A percentile compares a stretch with the other conserved stretches of the same genome.
These are phyloP conservation scores for Orthosia incerta DNA, from an alignment of 2,888 invertebrate species.

Conservation along the genomic window DNA sequence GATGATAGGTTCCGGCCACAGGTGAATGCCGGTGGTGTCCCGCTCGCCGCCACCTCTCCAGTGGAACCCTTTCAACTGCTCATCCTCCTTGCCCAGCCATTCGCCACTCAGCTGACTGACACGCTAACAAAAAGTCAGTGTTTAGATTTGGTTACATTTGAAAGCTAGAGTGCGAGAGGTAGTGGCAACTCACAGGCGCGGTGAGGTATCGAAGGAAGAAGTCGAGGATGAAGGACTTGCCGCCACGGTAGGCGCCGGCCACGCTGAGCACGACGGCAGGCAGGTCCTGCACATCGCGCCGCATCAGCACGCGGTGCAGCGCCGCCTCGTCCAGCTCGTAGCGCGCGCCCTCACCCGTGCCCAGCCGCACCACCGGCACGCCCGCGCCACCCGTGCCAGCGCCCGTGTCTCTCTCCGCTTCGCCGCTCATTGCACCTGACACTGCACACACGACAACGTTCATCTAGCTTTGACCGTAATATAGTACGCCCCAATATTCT, in stretches of 20 bases:
- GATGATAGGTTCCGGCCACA: conserved; percentile 97
- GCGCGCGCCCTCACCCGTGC: conserved; percentile 17
- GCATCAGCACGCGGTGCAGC: conserved; percentile 60
- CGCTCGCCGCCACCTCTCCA: conserved; percentile 98
- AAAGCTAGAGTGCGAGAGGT: background rate
- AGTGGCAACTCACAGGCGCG: conserved; percentile 65
- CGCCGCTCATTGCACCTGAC: conserved; percentile 62
- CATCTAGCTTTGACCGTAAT: conserved; percentile 56
- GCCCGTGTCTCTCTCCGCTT: conserved; percentile 57
- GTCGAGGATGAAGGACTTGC: conserved; percentile 76
- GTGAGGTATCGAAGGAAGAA: conserved; percentile 74
- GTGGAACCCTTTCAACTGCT: conserved; percentile 95
- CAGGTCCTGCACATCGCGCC: conserved; percentile 64
- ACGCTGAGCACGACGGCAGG: conserved; percentile 74
- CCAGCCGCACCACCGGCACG: conserved; percentile 67
- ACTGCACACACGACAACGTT: conserved; percentile 53
- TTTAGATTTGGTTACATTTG: background rate
- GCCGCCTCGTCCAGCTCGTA: conserved; percentile 66
- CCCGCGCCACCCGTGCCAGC: conserved; percentile 19
- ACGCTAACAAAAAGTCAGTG: conserved; percentile 51
- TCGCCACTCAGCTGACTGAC: conserved; percentile 59
- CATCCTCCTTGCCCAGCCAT: conserved; percentile 94
- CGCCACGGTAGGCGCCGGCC: conserved; percentile 74
- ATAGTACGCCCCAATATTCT: background rate
- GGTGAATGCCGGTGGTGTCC: conserved; percentile 97